phyloP scores from a whole-genome alignment of 2,888 invertebrate species.

The Clivina fossor region DNA sequence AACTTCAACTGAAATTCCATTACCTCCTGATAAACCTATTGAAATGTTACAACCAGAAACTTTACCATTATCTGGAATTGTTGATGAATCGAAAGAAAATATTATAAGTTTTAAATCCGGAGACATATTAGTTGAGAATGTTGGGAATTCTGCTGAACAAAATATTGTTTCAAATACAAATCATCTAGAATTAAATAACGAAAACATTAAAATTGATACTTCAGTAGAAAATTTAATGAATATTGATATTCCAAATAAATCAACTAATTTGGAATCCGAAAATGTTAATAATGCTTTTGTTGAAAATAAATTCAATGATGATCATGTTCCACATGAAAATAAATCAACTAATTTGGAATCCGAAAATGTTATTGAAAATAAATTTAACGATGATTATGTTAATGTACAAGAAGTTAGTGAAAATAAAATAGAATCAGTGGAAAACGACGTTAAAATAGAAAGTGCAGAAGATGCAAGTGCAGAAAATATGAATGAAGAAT shows the following conservation, averaged over 20 bases:
- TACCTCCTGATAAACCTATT: too few relatives aligned
- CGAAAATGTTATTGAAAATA: neutral
- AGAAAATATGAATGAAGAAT: constrained; percentile 13
- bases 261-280: neutral
- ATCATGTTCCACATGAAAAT: neutral
- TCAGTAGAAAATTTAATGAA: constrained; percentile 4
- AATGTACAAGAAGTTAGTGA: neutral
- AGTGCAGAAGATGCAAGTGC: neutral
- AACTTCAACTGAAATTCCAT: too few relatives aligned
- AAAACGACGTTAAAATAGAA: neutral
- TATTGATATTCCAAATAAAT: neutral
- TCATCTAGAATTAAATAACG: too few relatives aligned
- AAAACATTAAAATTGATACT: too few relatives aligned
- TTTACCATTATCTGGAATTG: too few relatives aligned
- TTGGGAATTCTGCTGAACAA: too few relatives aligned
- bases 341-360: neutral
- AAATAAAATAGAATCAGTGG: neutral
- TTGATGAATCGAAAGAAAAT: too few relatives aligned
- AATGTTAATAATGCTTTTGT: constrained; percentile 1
- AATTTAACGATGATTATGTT: neutral
- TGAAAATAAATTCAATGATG: too few relatives aligned
- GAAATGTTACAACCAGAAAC: too few relatives aligned
- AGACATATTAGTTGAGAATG: too few relatives aligned
- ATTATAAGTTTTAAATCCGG: too few relatives aligned
- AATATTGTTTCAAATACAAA: too few relatives aligned